phyloP scores from a whole-genome alignment of 2,888 invertebrate genomes.

The Macropis europaea region DNA sequence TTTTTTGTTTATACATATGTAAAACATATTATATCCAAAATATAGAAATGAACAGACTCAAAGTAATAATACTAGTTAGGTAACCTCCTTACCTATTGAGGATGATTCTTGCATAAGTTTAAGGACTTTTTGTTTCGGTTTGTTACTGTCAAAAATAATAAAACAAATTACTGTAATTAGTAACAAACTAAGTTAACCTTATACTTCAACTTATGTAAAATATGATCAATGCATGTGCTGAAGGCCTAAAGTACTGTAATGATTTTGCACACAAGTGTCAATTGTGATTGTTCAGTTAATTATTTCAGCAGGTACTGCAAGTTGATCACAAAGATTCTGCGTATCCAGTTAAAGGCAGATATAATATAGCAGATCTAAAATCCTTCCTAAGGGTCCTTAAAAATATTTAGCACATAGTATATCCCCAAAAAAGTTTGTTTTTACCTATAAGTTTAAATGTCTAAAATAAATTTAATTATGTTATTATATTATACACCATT shows the following conservation, averaged over 20 bases:
- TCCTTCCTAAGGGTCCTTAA: conserved; percentile 36
- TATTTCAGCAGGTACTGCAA: conserved; percentile 63
- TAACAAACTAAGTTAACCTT: conserved; percentile 39
- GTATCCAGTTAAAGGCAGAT: conserved; percentile 48
- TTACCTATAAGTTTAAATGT: conserved; percentile 38
- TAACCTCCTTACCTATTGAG: conserved; percentile 7
- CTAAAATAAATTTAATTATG: background rate
- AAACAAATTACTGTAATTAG: conserved; percentile 6
- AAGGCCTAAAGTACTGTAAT: conserved; percentile 55
- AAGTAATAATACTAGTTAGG: conserved; percentile 1
- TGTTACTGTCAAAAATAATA: conserved; percentile 16
- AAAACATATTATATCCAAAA: conserved; percentile 5
- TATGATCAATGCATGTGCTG: conserved; percentile 25
- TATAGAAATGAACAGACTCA: conserved; percentile 9
- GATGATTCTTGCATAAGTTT: conserved; percentile 5
- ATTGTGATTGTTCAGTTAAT: conserved; percentile 56
- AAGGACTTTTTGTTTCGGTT: conserved; percentile 11
- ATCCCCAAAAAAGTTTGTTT: conserved; percentile 31
- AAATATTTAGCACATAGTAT: conserved; percentile 42
- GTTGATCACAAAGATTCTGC: conserved; percentile 62
- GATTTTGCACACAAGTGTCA: conserved; percentile 45
- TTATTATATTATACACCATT: background rate
- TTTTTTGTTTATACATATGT: conserved; percentile 6
- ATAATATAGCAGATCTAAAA: conserved; percentile 53
- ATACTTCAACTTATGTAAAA: conserved; percentile 47